Evolutionary conservation across 2,113 vertebrate genomes (phyloP).

Genomic region (Mionectes macconnelli): DNA sequence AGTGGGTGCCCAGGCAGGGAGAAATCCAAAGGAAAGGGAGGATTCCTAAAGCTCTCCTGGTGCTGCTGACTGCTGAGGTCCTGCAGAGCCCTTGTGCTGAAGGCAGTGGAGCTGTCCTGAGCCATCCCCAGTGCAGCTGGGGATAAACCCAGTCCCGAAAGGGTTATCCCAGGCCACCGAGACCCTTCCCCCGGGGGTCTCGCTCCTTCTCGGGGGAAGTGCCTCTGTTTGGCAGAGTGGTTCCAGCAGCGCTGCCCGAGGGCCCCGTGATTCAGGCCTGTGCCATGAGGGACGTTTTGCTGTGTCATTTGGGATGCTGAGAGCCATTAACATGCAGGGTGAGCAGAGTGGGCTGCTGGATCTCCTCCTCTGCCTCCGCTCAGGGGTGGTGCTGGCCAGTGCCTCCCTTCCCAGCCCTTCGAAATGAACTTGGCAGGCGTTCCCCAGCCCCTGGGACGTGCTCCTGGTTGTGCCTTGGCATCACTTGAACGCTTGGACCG

Average conservation of each 20-base stretch:
- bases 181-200: no score
- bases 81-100: background rate
- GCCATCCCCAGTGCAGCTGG: fast-evolving
- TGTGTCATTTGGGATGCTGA: background rate
- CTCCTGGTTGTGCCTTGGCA: background rate
- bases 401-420: background rate
- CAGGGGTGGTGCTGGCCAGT: background rate
- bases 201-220: background rate
- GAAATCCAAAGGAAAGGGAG: background rate
- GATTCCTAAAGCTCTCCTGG: background rate
- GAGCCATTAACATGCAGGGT: background rate
- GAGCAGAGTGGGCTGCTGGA: no score
- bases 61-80: background rate
- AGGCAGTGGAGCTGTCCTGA: background rate
- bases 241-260: background rate
- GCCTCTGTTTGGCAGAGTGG: background rate
- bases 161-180: no score
- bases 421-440: background rate
- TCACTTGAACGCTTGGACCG: fast-evolving
- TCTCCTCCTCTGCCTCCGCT: background rate
- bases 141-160: fast-evolving
- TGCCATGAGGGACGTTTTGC: background rate
- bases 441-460: background rate
- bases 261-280: background rate
- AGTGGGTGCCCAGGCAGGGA: background rate